Conservation (phyloP, 2,888 invertebrate species). For the Onchidella celtica region DNA sequence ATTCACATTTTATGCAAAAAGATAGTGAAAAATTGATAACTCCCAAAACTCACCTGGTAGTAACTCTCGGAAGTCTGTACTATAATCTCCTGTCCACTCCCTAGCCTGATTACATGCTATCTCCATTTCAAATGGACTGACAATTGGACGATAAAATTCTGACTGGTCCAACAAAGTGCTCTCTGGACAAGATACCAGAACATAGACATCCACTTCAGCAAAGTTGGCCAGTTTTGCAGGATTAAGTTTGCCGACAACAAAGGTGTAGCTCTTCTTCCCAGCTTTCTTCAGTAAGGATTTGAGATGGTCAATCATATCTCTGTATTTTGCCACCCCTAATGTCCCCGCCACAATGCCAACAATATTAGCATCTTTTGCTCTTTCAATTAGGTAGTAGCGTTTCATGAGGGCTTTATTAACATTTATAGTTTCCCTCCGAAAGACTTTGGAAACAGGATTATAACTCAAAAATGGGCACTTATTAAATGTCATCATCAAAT, state of each 20-base stretch:
- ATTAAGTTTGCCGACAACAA: slow-evolving; percentile 96
- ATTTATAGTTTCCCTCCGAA: slow-evolving; percentile 63
- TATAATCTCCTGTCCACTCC: slow-evolving; percentile 83
- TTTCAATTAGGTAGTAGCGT: slow-evolving; percentile 92
- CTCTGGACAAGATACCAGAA: slow-evolving; percentile 94
- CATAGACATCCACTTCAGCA: slow-evolving; percentile 93
- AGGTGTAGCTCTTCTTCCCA: slow-evolving; percentile 93
- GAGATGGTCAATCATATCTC: slow-evolving; percentile 87
- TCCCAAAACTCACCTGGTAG: slow-evolving; percentile 84
- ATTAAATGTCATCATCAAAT: slow-evolving; percentile 81
- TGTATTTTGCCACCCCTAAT: slow-evolving; percentile 88
- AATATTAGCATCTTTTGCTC: slow-evolving; percentile 92
- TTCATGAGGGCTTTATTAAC: slow-evolving; percentile 87
- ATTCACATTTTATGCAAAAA: no score
- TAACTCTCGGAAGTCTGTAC: slow-evolving; percentile 88
- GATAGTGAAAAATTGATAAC: no score
- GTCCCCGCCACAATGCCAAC: slow-evolving; percentile 96
- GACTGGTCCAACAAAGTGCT: slow-evolving; percentile 89
- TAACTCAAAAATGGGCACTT: slow-evolving; percentile 78
- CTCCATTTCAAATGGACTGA: slow-evolving; percentile 96
- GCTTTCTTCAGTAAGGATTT: slow-evolving; percentile 87
- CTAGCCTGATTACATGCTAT: slow-evolving; percentile 83
- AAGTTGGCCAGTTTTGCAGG: slow-evolving; percentile 97
- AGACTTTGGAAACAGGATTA: slow-evolving; percentile 70
- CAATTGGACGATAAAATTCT: slow-evolving; percentile 94